phyloP scores from a whole-genome alignment of 2,888 invertebrate species.

The Dicyrtoma fusca region DNA sequence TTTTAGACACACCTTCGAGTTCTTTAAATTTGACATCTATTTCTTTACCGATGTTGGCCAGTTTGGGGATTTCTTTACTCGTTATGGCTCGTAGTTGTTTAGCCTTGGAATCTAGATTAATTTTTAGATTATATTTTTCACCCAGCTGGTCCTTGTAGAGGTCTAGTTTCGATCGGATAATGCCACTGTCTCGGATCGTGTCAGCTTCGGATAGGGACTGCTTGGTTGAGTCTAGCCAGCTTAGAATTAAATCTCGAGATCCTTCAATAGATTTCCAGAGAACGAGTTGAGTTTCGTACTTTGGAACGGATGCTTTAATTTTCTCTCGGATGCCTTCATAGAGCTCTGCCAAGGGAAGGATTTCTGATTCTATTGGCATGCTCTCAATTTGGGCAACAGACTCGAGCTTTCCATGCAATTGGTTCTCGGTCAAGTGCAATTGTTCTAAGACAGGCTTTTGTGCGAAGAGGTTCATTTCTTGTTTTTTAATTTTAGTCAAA shows the following conservation, averaged over 20 bases:
- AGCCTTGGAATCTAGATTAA: conserved; percentile 77
- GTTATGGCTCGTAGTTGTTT: conserved; percentile 80
- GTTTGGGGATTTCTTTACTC: conserved; percentile 70
- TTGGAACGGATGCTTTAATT: conserved; percentile 74
- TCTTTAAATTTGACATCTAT: conserved; percentile 77
- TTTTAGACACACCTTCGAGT: conserved; percentile 72
- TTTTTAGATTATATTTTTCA: conserved; percentile 73
- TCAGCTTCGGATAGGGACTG: conserved; percentile 75
- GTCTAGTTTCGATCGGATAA: conserved; percentile 75
- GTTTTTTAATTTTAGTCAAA: conserved; percentile 68
- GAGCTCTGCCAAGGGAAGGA: conserved; percentile 55
- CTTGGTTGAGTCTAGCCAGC: conserved; percentile 83
- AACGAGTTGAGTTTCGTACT: conserved; percentile 83
- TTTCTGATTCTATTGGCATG: conserved; percentile 60
- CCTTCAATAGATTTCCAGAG: conserved; percentile 92
- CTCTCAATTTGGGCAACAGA: conserved; percentile 70
- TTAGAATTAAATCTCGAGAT: conserved; percentile 76
- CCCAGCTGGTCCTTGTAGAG: conserved; percentile 87
- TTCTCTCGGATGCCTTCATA: conserved; percentile 62
- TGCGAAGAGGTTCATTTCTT: conserved; percentile 74
- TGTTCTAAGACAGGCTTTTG: conserved; percentile 76
- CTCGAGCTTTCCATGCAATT: conserved; percentile 71
- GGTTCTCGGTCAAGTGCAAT: conserved; percentile 75
- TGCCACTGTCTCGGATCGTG: conserved; percentile 77
- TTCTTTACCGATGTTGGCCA: conserved; percentile 67